Percentiles rank a stretch among this genome's conserved stretches.
These are phyloP conservation scores for Eristalinus aeneus DNA, from an alignment of 2,888 invertebrate genomes.

Conservation along the genomic window DNA sequence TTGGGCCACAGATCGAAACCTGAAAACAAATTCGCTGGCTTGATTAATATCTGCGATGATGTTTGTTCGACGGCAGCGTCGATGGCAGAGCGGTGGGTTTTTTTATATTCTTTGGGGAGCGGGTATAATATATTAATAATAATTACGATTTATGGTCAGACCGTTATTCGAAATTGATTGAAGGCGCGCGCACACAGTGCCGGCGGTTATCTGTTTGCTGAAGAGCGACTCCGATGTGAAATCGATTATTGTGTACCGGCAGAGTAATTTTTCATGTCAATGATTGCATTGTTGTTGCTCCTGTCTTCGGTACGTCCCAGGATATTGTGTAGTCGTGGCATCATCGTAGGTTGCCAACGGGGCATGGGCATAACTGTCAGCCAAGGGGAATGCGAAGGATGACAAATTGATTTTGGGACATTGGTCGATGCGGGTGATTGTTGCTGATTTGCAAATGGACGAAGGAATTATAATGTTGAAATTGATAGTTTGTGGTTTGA, in stretches of 20 bases:
- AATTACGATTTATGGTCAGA: slow-evolving; percentile 65
- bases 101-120: slow-evolving; percentile 32
- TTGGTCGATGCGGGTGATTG: slow-evolving; percentile 54
- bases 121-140: slow-evolving; percentile 62
- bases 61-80: slow-evolving; percentile 21
- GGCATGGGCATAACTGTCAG: slow-evolving; percentile 46
- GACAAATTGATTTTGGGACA: slow-evolving; percentile 67
- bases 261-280: slow-evolving; percentile 67
- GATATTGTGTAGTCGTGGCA: slow-evolving; percentile 38
- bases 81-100: not conserved
- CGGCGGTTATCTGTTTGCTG: slow-evolving; percentile 24
- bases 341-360: slow-evolving; percentile 23
- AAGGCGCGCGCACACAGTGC: slow-evolving; percentile 41
- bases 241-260: slow-evolving; percentile 60
- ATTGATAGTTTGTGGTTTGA: slow-evolving; percentile 58
- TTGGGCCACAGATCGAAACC: not conserved
- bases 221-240: slow-evolving; percentile 41
- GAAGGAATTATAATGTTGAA: slow-evolving; percentile 56
- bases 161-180: slow-evolving; percentile 61
- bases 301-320: slow-evolving; percentile 53
- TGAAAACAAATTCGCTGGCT: slow-evolving; percentile 34
- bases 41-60: slow-evolving; percentile 60
- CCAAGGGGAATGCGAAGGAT: slow-evolving; percentile 47
- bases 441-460: slow-evolving; percentile 64
- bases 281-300: slow-evolving; percentile 55